phyloP scores from a whole-genome alignment of 1,140 invertebrate species.

The Micrasema minimum region DNA sequence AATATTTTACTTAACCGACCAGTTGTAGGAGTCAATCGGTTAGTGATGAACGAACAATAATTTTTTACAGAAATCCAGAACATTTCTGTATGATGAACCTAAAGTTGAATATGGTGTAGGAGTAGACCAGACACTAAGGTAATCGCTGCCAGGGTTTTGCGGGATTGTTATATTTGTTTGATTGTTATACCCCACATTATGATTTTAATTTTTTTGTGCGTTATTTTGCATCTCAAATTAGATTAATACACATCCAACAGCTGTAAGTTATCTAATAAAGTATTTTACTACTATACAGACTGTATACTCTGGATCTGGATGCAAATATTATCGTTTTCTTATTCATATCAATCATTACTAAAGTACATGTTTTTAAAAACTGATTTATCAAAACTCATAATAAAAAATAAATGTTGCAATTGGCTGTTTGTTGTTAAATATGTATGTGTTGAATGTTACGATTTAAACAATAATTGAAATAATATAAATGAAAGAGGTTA shows the following conservation, averaged over 20 bases:
- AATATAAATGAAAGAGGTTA: conserved; percentile 9
- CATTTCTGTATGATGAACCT: conserved; percentile 35
- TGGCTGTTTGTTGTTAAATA: conserved; percentile 46
- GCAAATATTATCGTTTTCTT: too few species aligned
- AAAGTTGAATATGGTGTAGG: conserved; percentile 21
- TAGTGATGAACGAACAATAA: conserved; percentile 49
- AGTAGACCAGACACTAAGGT: conserved; percentile 26
- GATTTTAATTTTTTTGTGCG: neutral
- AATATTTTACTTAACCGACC: conserved; percentile 35
- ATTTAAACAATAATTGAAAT: conserved; percentile 42
- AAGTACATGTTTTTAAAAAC: conserved; percentile 5
- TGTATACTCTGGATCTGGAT: too few species aligned
- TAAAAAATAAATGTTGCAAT: conserved; percentile 40
- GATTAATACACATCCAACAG: too few species aligned
- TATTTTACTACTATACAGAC: too few species aligned
- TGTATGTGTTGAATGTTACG: conserved; percentile 47
- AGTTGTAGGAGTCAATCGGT: conserved; percentile 34
- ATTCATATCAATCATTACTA: too few species aligned
- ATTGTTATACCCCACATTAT: conserved; percentile 13
- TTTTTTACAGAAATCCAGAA: conserved; percentile 37
- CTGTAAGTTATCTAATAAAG: too few species aligned
- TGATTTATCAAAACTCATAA: conserved; percentile 9
- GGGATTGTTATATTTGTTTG: conserved; percentile 18
- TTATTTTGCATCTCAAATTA: too few species aligned
- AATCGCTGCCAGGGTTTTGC: conserved; percentile 42